Base-by-base conservation (phyloP, 2,113 vertebrate species). In the Agapornis roseicollis region DNA sequence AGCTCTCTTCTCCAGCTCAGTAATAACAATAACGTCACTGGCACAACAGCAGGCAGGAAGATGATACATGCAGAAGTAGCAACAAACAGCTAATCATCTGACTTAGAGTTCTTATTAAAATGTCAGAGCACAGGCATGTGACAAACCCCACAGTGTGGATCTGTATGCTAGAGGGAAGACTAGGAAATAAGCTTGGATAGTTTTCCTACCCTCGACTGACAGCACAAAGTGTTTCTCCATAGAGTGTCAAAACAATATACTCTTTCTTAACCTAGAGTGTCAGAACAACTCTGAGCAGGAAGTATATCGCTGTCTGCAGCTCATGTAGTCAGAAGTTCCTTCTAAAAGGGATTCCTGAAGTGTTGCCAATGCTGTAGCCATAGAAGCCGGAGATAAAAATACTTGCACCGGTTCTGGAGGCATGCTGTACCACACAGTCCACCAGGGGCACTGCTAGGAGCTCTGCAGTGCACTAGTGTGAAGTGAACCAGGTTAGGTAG, bases 21-120 rank as follows among this genome's bases (percentile, higher is more conserved):
- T 47, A 94, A 94, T 27, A 95, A 94, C 83, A 93, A 29, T 27
- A 58, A 50, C 6, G 2, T 90, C 88, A 64, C 58, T 56, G 90
- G 65, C 72, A 60, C 80, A 78, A 19, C 61, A 70, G 68, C 85
- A 65, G 80, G 69, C 93, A 93, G 96, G 95, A 97, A 97, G 94
- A 49, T 97, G 94, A 97, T 78, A 64, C 89, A 92, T 20, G 80
- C 61, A 61, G 47, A 46, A 93, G 63, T 63, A 65, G 56, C 41
- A 61, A 90, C 93, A 93, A 93, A 89, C 77, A 93, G 55, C 77
- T 68, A 33, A 79, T 88, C 93, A 91, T 81, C 35, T 93, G 93
- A 95, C 93, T 92, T 41, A 10, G 31, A 46, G 46, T 11, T 79
- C 71, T 37, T 60, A 76, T 76, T 90, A 52, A 87, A 92, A 93